Percentiles rank a stretch among this genome's conserved stretches.
phyloP scores from a whole-genome alignment of 2,113 vertebrate species.

The Bujurquina vittata region DNA sequence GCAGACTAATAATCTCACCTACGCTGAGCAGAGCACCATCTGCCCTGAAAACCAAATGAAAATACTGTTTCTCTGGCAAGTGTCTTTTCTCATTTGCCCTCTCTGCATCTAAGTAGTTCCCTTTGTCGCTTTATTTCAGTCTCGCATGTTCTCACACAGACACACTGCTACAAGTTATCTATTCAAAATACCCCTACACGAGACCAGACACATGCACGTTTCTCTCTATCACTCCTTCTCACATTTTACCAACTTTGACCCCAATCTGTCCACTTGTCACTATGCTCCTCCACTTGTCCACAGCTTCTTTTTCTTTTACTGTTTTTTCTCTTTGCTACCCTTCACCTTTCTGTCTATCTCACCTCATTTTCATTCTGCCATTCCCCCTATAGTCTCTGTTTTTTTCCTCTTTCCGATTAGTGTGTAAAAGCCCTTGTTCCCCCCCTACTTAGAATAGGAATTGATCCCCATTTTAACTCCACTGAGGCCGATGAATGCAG shows the following conservation, averaged over 20 bases:
- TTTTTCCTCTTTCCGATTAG: slow-evolving; percentile 22
- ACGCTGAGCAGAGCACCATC: slow-evolving; percentile 14
- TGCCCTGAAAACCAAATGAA: slow-evolving; percentile 27
- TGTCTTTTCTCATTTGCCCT: slow-evolving; percentile 50
- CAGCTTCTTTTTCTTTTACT: slow-evolving; percentile 22
- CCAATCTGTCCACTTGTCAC: slow-evolving; percentile 62
- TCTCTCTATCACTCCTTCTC: slow-evolving; percentile 19
- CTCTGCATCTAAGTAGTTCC: slow-evolving; percentile 11
- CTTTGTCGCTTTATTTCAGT: slow-evolving; percentile 36
- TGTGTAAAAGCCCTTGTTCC: slow-evolving; percentile 15
- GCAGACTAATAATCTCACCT: slow-evolving; percentile 41
- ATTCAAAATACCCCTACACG: slow-evolving; percentile 30
- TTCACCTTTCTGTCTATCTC: slow-evolving; percentile 18
- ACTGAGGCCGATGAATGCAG: slow-evolving; percentile 27
- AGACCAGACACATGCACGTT: slow-evolving; percentile 5
- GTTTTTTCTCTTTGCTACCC: slow-evolving; percentile 10
- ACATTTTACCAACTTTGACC: slow-evolving; percentile 57
- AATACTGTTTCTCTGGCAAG: slow-evolving; percentile 37
- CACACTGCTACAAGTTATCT: slow-evolving; percentile 12
- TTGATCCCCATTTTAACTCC: slow-evolving; percentile 46
- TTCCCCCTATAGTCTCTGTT: background rate
- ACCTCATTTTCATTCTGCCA: slow-evolving; percentile 21
- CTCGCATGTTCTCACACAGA: background rate
- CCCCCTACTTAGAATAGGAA: slow-evolving; percentile 21
- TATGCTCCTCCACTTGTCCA: slow-evolving; percentile 23